Conservation (phyloP, 2,797 vertebrate genomes). For the Nannoperca obscura region DNA sequence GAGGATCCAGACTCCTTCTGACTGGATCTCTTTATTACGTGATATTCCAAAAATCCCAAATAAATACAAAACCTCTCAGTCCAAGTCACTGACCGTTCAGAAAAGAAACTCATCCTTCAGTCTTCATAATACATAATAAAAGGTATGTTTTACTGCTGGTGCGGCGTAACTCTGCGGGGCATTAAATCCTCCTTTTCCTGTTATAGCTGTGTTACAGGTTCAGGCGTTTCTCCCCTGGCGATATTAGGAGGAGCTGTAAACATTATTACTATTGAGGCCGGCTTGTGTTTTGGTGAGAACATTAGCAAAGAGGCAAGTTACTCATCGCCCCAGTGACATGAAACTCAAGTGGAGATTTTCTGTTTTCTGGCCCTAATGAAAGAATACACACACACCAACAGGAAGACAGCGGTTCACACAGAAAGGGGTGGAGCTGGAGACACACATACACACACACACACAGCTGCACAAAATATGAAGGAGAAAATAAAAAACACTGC, state of each 20-base stretch:
- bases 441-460: slow-evolving; percentile 26
- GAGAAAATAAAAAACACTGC: slow-evolving; percentile 62
- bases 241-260: slow-evolving; percentile 70
- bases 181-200: slow-evolving; percentile 75
- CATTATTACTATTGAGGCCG: slow-evolving; percentile 73
- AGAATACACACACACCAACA: slow-evolving; percentile 30
- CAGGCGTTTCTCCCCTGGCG: slow-evolving; percentile 67
- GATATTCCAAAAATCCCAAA: slow-evolving; percentile 19
- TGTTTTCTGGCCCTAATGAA: slow-evolving; percentile 39
- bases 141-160: slow-evolving; percentile 55
- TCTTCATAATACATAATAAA: slow-evolving; percentile 58
- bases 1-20: slow-evolving; percentile 11
- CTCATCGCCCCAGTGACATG: slow-evolving; percentile 57
- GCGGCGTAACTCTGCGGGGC: slow-evolving; percentile 60
- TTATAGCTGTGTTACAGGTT: slow-evolving; percentile 67
- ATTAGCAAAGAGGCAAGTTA: slow-evolving; percentile 64
- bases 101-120: slow-evolving; percentile 39
- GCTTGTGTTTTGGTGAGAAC: slow-evolving; percentile 69
- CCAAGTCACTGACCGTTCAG: slow-evolving; percentile 7
- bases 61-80: slow-evolving; percentile 9
- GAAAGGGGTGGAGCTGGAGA: slow-evolving; percentile 51
- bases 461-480: slow-evolving; percentile 33
- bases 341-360: slow-evolving; percentile 21
- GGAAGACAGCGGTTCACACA: slow-evolving; percentile 40
- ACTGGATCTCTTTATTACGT: slow-evolving; percentile 11